These are phyloP conservation scores for Pyxicephalus adspersus DNA, from an alignment of 2,113 vertebrate genomes.

Conservation along the genomic window DNA sequence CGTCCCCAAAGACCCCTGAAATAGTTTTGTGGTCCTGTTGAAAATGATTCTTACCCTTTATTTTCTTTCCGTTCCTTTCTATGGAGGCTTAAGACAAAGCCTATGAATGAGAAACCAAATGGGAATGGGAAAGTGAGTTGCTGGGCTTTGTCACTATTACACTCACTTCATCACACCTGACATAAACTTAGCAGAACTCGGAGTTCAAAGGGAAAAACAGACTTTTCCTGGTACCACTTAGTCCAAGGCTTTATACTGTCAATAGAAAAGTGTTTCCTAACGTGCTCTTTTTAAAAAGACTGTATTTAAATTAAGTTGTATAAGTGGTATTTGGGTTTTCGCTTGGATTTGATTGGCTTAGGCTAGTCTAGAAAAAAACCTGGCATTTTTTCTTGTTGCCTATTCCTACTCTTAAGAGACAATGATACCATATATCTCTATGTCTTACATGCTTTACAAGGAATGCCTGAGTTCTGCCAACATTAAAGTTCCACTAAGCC, in stretches of 20 bases:
- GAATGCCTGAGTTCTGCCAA: conserved; percentile 47
- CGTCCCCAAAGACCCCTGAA: conserved; percentile 61
- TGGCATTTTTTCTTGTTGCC: conserved; percentile 48
- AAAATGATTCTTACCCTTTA: conserved; percentile 58
- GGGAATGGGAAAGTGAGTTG: conserved; percentile 59
- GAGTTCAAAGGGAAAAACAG: conserved; percentile 55
- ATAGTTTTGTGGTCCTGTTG: conserved; percentile 61
- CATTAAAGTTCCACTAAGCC: conserved; percentile 36
- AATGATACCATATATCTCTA: conserved; percentile 53
- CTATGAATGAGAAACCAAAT: conserved; percentile 63
- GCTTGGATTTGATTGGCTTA: conserved; percentile 55
- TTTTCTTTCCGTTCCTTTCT: conserved; percentile 32
- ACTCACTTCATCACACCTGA: conserved; percentile 63
- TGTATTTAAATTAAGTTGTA: conserved; percentile 56
- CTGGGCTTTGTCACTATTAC: conserved; percentile 63
- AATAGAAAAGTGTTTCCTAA: conserved; percentile 59
- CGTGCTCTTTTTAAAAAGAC: conserved; percentile 56
- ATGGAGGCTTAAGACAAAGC: conserved; percentile 60
- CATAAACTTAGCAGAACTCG: conserved; percentile 39
- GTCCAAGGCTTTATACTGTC: conserved; percentile 56
- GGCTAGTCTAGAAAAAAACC: conserved; percentile 55
- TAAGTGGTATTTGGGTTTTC: conserved; percentile 30
- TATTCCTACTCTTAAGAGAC: conserved; percentile 53
- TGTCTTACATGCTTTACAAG: conserved; percentile 49
- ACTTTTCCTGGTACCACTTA: conserved; percentile 55